Evolutionary conservation across 2,113 vertebrate species (phyloP).

Genomic region (Excalfactoria chinensis): DNA sequence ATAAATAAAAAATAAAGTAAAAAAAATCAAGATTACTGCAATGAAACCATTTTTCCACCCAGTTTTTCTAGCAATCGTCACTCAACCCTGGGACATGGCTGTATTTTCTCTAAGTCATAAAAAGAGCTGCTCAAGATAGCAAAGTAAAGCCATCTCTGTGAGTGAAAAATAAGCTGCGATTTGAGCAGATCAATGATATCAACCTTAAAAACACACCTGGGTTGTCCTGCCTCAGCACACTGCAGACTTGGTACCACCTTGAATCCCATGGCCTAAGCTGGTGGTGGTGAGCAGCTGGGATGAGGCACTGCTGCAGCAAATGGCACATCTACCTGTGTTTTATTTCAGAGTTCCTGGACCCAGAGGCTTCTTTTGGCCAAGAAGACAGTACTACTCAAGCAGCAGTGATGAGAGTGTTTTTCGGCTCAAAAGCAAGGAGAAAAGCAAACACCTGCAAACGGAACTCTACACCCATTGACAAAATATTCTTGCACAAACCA

Average conservation of each 20-base stretch:
- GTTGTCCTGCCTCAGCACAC: not conserved
- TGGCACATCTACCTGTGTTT: rapidly evolving
- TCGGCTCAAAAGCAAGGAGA: not conserved
- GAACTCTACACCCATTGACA: not conserved
- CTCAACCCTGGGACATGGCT: not conserved
- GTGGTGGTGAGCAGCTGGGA: rapidly evolving
- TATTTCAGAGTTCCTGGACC: not conserved
- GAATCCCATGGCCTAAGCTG: not conserved
- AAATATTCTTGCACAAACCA: not conserved
- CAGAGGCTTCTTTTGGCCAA: not conserved
- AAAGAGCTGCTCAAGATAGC: conserved; percentile 9
- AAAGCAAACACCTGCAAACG: not conserved
- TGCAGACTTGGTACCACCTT: not conserved
- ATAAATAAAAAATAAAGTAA: too few relatives aligned
- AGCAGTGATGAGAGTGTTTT: not conserved
- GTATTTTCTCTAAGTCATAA: not conserved
- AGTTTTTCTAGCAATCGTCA: conserved; percentile 11
- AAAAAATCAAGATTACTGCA: not conserved
- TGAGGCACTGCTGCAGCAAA: not conserved
- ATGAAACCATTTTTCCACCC: not conserved
- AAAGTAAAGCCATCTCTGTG: not conserved
- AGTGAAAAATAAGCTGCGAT: not conserved
- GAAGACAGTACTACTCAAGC: not conserved
- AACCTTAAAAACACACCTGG: not conserved
- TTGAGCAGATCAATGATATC: not conserved